phyloP scores from a whole-genome alignment of 2,797 vertebrate species.

The Masticophis lateralis region DNA sequence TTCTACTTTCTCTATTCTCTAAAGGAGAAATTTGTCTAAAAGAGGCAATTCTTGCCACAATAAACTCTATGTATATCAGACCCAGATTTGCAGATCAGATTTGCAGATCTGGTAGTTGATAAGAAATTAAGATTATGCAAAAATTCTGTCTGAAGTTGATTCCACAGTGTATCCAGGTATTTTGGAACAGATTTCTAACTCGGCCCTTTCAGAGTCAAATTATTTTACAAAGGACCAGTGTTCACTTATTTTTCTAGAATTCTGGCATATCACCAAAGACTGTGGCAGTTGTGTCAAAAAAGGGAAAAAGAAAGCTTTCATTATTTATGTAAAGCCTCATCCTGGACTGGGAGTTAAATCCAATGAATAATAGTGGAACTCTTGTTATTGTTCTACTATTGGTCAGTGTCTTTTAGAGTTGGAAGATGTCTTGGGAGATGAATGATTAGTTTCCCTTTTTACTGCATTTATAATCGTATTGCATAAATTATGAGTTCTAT shows the following conservation, averaged over 20 bases:
- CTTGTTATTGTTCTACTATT: background rate
- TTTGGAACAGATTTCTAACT: background rate
- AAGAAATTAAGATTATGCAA: background rate
- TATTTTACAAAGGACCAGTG: background rate
- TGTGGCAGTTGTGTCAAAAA: background rate
- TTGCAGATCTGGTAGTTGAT: background rate
- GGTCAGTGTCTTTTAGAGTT: background rate
- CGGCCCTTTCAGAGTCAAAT: background rate
- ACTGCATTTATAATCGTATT: background rate
- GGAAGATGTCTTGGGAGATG: background rate
- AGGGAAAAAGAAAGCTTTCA: background rate
- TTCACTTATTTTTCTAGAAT: background rate
- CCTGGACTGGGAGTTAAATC: background rate
- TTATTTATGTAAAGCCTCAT: background rate
- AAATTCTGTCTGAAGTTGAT: background rate
- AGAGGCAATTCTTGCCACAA: background rate
- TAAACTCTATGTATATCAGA: background rate
- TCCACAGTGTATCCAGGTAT: background rate
- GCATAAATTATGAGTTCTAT: background rate
- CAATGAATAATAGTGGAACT: background rate
- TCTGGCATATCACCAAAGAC: background rate
- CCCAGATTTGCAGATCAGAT: background rate
- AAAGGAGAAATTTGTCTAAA: background rate
- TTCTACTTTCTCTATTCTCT: background rate
- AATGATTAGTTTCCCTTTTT: background rate